Evolutionary conservation across 2,797 vertebrate genomes (phyloP).

Genomic region (Semaprochilodus insignis): DNA sequence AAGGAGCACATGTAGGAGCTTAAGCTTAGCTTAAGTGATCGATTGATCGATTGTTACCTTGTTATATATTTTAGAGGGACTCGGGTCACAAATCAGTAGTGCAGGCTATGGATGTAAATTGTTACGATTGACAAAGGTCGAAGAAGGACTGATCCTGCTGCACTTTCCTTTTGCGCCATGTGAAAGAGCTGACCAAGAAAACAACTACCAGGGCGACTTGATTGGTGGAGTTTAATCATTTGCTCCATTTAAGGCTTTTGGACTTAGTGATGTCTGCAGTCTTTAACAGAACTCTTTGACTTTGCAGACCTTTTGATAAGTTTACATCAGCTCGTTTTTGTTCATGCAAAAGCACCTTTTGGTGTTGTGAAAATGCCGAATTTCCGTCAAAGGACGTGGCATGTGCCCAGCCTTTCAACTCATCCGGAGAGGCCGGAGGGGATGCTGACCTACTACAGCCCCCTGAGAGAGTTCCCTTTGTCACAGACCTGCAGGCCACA

Average conservation of each 20-base stretch:
- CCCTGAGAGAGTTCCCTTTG: conserved; percentile 32
- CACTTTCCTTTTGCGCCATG: neutral
- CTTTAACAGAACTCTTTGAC: neutral
- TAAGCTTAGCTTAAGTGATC: neutral
- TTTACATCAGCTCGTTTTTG: conserved; percentile 11
- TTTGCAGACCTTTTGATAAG: neutral
- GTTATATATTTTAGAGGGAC: neutral
- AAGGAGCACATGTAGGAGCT: neutral
- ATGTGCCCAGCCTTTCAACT: conserved; percentile 38
- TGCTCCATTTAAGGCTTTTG: neutral
- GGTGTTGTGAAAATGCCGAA: conserved; percentile 38
- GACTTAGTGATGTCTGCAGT: neutral
- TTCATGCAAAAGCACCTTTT: neutral
- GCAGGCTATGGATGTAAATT: neutral
- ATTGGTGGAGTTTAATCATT: neutral
- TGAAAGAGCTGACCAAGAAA: neutral
- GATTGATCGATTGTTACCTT: neutral
- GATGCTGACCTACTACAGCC: conserved; percentile 44
- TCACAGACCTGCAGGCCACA: conserved; percentile 9
- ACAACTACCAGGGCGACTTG: neutral
- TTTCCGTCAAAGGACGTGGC: conserved; percentile 56
- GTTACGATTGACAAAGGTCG: neutral
- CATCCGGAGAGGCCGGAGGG: conserved; percentile 40
- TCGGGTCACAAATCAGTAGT: neutral
- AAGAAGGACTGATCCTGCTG: neutral